Base-by-base conservation (phyloP, 2,888 invertebrate species). In the Pseudococcus longispinus region DNA sequence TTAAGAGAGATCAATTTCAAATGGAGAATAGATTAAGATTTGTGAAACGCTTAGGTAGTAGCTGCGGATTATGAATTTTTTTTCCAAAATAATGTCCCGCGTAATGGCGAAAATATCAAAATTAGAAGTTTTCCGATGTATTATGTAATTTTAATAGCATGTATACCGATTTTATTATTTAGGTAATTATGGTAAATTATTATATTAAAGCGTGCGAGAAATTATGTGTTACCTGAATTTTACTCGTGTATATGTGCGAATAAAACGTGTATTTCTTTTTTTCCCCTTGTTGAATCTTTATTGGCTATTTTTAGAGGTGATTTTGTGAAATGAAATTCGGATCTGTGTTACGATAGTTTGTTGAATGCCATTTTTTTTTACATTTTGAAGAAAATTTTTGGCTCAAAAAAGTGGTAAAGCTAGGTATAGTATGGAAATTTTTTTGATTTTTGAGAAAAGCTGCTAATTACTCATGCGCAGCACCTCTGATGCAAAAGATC, bases 221-320 rank as follows among this genome's bases (percentile, higher is more conserved):
- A 29, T 70, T 70, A 29, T 70, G 29, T 70, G 70, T 70, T 70
- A 70, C 70, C 70, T 70, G 29, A 70, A 70, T 70, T 70, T 70
- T 70, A 70, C 70, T 70, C 70, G 70, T 70, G 70, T 70, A 70
- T 70, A 70, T 29, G 26, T 70, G 70, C 70, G 70, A 29, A 70
- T 29, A 29, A 70, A 70, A 70, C 29, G 70, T 70, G 70, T 70
- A 70, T 70, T 70, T 65, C 65, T 65, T 65, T 65, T 70, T 65
- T 65, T 37, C 9, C 37, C 26, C 1, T 26, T 65, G 11, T 60
- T 20, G 20, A 20, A 20, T 65, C 5, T 65, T 65, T 65, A 26
- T 70, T 70, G 65, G 18, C 11, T 13, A 46, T 46, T 46, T 46
- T 46, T 46, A 6, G 37, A 37, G 4, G 0, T 37, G 8, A 37